These are phyloP conservation scores for Eupithecia dodoneata DNA, from an alignment of 2,888 invertebrate genomes.

Conservation along the genomic window DNA sequence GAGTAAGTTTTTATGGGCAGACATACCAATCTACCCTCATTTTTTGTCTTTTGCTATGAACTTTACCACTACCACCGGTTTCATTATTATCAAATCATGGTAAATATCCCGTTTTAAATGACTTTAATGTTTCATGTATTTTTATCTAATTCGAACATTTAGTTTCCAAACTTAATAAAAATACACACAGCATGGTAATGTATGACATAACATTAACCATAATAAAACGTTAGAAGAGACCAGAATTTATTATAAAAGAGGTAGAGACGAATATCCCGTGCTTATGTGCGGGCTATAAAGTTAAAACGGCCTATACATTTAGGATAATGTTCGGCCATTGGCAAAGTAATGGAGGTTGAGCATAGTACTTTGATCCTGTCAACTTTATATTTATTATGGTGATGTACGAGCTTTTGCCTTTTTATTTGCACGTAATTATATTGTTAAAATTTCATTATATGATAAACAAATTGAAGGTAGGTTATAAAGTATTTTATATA, in stretches of 20 bases:
- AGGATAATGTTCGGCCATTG: slow-evolving; percentile 70
- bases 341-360: slow-evolving; percentile 63
- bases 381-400: slow-evolving; percentile 38
- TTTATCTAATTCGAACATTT: too few species aligned
- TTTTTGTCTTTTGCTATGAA: too few species aligned
- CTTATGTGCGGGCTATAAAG: slow-evolving; percentile 66
- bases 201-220: slow-evolving; percentile 31
- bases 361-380: slow-evolving; percentile 50
- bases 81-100: too few species aligned
- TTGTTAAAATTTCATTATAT: neutral
- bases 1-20: too few species aligned
- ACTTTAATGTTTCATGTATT: too few species aligned
- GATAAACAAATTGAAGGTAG: neutral
- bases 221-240: slow-evolving; percentile 44
- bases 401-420: neutral
- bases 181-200: slow-evolving; percentile 7
- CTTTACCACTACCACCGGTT: too few species aligned
- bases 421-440: neutral
- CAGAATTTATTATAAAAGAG: slow-evolving; percentile 49
- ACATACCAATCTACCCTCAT: too few species aligned
- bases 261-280: slow-evolving; percentile 54
- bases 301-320: slow-evolving; percentile 71
- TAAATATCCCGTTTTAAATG: too few species aligned
- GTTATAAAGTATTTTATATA: neutral
- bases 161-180: neutral